Base-by-base conservation (phyloP, 2,888 invertebrate genomes). In the Patella ulyssiponensis region DNA sequence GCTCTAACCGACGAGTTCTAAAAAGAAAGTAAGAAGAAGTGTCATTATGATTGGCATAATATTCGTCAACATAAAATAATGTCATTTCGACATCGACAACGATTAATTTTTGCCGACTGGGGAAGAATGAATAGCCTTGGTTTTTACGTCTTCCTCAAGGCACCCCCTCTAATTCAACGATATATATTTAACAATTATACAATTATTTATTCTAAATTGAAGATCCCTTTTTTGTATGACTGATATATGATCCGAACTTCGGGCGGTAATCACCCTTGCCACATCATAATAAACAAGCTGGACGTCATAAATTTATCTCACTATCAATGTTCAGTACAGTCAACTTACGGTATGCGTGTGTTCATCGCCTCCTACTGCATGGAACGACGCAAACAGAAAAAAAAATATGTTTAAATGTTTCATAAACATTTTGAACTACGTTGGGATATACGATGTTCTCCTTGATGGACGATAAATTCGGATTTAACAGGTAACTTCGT, bases 311-410 rank as follows among this genome's bases (percentile, higher is more conserved):
- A 44, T 44, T 44, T 44, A 44, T 44, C 44, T 44, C 44, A 44
- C 7, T 9, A 44, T 44, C 9, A 44, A 44, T 44, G 9, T 44
- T 44, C 44, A 44, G 7, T 9, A 4, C 44, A 44, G 44, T 44
- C 44, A 44, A 94, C 95, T 94, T 92, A 95, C 95, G 90, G 94
- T 92, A 92, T 96, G 96, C 92, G 94, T 94, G 92, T 96, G 96
- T 92, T 96, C 96, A 91, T 96, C 96, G 74, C 92, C 91, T 81
- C 86, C 81, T n/a, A 83, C 87, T n/a, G 80, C 76, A 76, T 72
- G 78, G 53, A 82, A 76, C 72, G 79, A 77, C 76, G 83, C 80
- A 71, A 83, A 71, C 54, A 84, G 27, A 23, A 83, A 2, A 23
- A 81, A 11, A 33, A 78, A 73, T 51, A 82, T 58, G 76, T 64